Evolutionary conservation across 2,888 invertebrate genomes (phyloP).

Genomic region (Drosophila villosipedis): DNA sequence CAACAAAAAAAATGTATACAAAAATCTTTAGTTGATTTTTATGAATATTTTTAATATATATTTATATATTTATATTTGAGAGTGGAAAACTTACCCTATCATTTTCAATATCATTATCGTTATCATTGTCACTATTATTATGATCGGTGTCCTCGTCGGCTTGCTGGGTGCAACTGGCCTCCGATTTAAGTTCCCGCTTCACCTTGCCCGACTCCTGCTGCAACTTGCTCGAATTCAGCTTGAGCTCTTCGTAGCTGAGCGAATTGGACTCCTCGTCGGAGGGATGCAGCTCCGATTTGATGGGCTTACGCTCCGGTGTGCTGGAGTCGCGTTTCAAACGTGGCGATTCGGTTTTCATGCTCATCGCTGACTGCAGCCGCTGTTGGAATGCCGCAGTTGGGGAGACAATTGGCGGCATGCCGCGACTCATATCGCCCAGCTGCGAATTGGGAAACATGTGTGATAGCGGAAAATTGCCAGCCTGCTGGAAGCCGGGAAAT

Average conservation of each 20-base stretch:
- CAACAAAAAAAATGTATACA: too few relatives aligned
- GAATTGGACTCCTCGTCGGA: conserved; percentile 52
- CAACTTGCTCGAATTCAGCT: conserved; percentile 4
- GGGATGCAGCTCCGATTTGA: conserved; percentile 53
- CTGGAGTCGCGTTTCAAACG: conserved; percentile 29
- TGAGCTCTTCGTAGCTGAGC: conserved; percentile 29
- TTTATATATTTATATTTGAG: too few relatives aligned
- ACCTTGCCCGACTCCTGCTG: conserved; percentile 6
- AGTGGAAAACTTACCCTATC: conserved; percentile 79
- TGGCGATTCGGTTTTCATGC: conserved; percentile 38
- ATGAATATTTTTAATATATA: background rate
- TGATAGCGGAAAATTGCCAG: conserved; percentile 86
- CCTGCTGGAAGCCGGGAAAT: conserved; percentile 86
- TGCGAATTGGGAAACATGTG: conserved; percentile 86
- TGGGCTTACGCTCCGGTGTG: conserved; percentile 44
- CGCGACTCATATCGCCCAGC: conserved; percentile 85
- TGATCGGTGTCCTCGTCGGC: conserved; percentile 30
- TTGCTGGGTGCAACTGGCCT: conserved; percentile 42
- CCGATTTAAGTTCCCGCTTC: conserved; percentile 25
- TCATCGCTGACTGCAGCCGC: conserved; percentile 63
- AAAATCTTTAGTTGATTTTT: background rate
- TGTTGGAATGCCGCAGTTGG: conserved; percentile 64
- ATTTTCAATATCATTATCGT: conserved; percentile 32
- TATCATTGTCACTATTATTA: conserved; percentile 16
- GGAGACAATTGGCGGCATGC: conserved; percentile 81